phyloP scores from a whole-genome alignment of 2,113 vertebrate species.

The Datnioides undecimradiatus region DNA sequence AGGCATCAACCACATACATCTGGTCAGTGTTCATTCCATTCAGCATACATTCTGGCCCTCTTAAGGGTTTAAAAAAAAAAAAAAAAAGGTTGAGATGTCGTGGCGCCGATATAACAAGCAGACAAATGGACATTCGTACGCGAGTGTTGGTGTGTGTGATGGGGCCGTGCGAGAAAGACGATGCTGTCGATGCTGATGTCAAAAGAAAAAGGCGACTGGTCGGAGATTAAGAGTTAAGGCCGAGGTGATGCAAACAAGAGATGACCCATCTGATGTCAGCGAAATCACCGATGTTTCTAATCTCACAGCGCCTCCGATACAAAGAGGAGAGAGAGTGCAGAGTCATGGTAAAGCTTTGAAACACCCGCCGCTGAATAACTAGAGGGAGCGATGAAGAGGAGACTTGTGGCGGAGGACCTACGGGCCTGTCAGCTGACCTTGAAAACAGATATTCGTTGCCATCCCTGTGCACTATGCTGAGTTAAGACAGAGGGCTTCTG shows the following conservation, averaged over 20 bases:
- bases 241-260: slow-evolving; percentile 85
- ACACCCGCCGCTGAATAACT: slow-evolving; percentile 11
- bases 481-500: slow-evolving; percentile 27
- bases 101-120: slow-evolving; percentile 33
- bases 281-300: slow-evolving; percentile 74
- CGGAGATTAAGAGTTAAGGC: slow-evolving; percentile 84
- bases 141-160: slow-evolving; percentile 1
- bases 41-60: slow-evolving; percentile 92
- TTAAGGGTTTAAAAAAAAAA: slow-evolving; percentile 55
- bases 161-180: slow-evolving; percentile 22
- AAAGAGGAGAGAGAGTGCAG: slow-evolving; percentile 25
- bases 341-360: slow-evolving; percentile 65
- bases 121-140: slow-evolving; percentile 47
- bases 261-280: slow-evolving; percentile 53
- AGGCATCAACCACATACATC: slow-evolving; percentile 88
- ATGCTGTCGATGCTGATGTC: slow-evolving; percentile 40
- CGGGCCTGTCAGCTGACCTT: slow-evolving; percentile 7
- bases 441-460: neutral
- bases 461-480: neutral
- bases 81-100: slow-evolving; percentile 52
- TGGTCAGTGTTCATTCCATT: slow-evolving; percentile 84
- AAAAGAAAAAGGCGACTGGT: slow-evolving; percentile 74
- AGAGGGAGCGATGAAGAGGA: slow-evolving; percentile 13
- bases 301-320: slow-evolving; percentile 62
- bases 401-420: neutral